These are phyloP conservation scores for Lingula anatina DNA, from an alignment of 2,888 invertebrate species.

Conservation along the genomic window DNA sequence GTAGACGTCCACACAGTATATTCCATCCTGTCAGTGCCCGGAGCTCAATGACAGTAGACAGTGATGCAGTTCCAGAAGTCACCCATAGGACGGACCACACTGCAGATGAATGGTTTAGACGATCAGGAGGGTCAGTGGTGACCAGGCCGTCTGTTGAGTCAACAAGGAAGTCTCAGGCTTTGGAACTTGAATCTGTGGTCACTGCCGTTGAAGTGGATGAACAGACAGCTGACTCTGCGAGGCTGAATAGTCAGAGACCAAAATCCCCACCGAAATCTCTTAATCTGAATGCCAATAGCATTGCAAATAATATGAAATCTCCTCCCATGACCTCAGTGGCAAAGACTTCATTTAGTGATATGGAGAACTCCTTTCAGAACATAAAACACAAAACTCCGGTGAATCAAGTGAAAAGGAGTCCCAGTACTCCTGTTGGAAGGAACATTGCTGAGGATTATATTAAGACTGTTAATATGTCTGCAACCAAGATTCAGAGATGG, in stretches of 20 bases:
- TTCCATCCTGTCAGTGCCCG: conserved; percentile 16
- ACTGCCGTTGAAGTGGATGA: not conserved
- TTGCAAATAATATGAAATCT: conserved; percentile 46
- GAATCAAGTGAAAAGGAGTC: conserved; percentile 28
- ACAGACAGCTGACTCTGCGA: not conserved
- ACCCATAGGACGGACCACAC: not conserved
- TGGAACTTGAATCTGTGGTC: not conserved
- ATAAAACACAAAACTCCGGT: conserved; percentile 48
- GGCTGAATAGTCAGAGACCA: not conserved
- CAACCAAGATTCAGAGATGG: conserved; percentile 45
- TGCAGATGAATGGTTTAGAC: not conserved
- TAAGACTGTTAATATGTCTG: conserved; percentile 29
- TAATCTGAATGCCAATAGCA: conserved; percentile 17
- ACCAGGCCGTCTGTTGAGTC: not conserved
- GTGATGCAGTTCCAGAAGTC: conserved; percentile 1
- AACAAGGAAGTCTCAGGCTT: not conserved
- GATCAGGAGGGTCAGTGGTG: not conserved
- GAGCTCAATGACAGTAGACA: conserved; percentile 15
- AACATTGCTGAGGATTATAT: conserved; percentile 38
- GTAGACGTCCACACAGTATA: no score
- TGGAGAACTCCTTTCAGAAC: conserved; percentile 49
- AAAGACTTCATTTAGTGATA: conserved; percentile 37
- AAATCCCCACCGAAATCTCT: conserved; percentile 6
- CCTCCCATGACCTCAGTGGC: conserved; percentile 28
- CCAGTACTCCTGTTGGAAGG: conserved; percentile 15